Conservation (phyloP, 1,140 invertebrate species). For the Pachyrhynchus sulphureomaculatus region DNA sequence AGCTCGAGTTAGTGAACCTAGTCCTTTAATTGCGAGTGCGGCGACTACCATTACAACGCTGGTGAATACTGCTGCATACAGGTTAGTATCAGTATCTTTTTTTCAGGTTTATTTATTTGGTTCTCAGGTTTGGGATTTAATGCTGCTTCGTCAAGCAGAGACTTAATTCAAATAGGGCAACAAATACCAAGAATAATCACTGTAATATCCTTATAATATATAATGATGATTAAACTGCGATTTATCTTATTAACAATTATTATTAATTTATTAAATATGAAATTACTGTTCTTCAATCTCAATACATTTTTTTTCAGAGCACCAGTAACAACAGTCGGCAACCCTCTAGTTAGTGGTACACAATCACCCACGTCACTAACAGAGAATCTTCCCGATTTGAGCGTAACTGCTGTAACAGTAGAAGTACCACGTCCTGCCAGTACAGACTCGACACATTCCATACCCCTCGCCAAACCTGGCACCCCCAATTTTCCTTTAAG, state of each 20-base stretch:
- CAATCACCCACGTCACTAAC: slow-evolving; percentile 27
- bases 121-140: not conserved
- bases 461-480: slow-evolving; percentile 19
- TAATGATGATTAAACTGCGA: too few species aligned
- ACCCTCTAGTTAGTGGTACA: not conserved
- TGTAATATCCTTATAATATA: too few species aligned
- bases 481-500: slow-evolving; percentile 37
- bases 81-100: slow-evolving; percentile 33
- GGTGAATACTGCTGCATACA: slow-evolving; percentile 61
- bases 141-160: too few species aligned
- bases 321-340: slow-evolving; percentile 48
- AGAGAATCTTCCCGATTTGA: slow-evolving; percentile 45
- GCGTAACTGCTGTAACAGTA: slow-evolving; percentile 53
- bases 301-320: slow-evolving; percentile 48
- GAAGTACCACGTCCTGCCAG: slow-evolving; percentile 61
- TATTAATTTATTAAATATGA: too few species aligned
- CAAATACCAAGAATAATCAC: too few species aligned
- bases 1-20: slow-evolving; percentile 65
- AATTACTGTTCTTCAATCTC: not conserved
- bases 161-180: too few species aligned
- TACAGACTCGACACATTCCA: slow-evolving; percentile 42
- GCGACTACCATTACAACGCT: slow-evolving; percentile 72
- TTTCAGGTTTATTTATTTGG: too few species aligned
- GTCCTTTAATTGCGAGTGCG: slow-evolving; percentile 70
- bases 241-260: too few species aligned